Evolutionary conservation across 2,113 vertebrate species (phyloP), one percentile per base, ranked within the genome.

Genomic region (Pelobates fuscus): DNA sequence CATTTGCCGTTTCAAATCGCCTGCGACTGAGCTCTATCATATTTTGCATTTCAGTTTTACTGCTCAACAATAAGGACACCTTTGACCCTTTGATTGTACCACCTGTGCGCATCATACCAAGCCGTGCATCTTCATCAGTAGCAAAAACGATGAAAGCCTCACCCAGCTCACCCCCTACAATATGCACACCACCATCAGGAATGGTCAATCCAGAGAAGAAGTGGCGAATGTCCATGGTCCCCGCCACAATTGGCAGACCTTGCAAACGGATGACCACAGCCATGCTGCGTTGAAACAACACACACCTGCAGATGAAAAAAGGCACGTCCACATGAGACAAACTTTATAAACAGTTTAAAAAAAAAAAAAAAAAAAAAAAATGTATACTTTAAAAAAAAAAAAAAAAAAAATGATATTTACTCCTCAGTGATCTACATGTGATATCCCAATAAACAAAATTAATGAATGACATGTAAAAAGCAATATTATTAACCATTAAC

Each of bases 131-230:
- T 93, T 99, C 98, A 86, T 99, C 98, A 83, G 98, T 99, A 89
- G 95, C 96, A 87, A 99, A 99, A 91, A 99, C 97, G 89, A 99
- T 98, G 94, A 99, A 99, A 88, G 97, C 97, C 93, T 99, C 97
- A 86, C 97, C 97, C 91, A 97, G 95, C 88, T 99, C 97, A 90
- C 97, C 97, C 91, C 97, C 97, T 88, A 99, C 97, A 93, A 99
- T 99, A 95, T 99, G 97, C 84, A 99, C 95, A 86, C 97, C 97
- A 91, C 97, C 97, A 93, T 99, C 97, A 71, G 97, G 97, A 89
- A 99, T 99, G 91, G 95, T 99, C 89, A 99, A 94, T 93, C 98
- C 98, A 92, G 97, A 99, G 98, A 99, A 99, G 98, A 99, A 99
- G 95, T 99, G 97, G 82, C 97, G 94, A 94, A 99, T 99, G 94